Percentiles rank a stretch among this genome's conserved stretches.
phyloP scores from a whole-genome alignment of 2,888 invertebrate genomes.

The Pyrocoelia pectoralis region DNA sequence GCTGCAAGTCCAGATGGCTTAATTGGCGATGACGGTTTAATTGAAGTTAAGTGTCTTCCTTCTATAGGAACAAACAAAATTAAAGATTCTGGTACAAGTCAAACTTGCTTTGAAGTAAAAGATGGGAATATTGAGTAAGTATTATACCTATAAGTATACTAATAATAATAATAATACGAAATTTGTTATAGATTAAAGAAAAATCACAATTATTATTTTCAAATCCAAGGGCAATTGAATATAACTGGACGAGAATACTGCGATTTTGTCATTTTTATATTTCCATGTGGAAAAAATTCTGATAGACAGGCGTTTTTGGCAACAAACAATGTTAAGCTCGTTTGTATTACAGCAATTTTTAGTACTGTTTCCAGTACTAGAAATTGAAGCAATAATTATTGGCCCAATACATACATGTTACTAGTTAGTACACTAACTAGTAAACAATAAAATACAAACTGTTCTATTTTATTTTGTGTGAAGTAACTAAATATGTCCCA shows the following conservation, averaged over 20 bases:
- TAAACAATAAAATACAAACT: no score
- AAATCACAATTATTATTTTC: no score
- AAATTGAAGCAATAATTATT: neutral
- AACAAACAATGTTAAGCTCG: no score
- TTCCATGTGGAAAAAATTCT: no score
- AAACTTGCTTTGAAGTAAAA: no score
- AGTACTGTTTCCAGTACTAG: no score
- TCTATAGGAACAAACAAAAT: neutral
- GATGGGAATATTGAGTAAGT: neutral
- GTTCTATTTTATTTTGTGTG: slow-evolving; percentile 4
- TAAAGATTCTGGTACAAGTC: neutral
- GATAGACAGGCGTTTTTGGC: no score
- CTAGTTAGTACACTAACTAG: neutral
- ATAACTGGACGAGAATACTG: no score
- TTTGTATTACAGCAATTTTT: no score
- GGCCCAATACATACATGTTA: neutral
- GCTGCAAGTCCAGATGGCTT: neutral
- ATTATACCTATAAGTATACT: neutral
- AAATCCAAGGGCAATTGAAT: no score
- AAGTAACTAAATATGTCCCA: neutral
- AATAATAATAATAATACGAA: neutral
- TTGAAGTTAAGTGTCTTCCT: neutral
- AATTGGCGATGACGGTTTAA: neutral
- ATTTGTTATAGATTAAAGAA: no score
- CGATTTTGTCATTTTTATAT: no score